Evolutionary conservation across 2,888 invertebrate genomes (phyloP).

Genomic region (Acronicta psi): DNA sequence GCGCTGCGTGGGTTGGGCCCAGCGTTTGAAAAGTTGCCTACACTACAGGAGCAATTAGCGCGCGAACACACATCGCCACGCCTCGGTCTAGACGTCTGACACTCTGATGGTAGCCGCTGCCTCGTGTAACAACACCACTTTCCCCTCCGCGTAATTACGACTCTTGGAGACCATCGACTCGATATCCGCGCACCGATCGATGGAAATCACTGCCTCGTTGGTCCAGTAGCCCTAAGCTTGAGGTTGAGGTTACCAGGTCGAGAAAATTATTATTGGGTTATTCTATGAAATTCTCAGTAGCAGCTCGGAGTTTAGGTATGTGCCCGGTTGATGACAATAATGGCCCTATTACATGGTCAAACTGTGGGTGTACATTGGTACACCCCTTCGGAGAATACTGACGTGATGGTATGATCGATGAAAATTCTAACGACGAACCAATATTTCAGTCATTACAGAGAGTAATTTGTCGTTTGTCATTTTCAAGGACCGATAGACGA

Average conservation of each 20-base stretch:
- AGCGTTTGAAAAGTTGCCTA: constrained; percentile 57
- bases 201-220: too few species aligned
- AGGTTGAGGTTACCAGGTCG: too few species aligned
- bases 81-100: constrained; percentile 56
- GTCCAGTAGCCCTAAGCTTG: too few species aligned
- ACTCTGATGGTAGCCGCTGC: constrained; percentile 21
- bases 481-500: constrained; percentile 53
- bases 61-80: constrained; percentile 59
- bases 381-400: too few species aligned
- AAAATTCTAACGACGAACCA: constrained; percentile 17
- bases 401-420: constrained; percentile 7
- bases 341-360: too few species aligned
- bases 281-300: too few species aligned
- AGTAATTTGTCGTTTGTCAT: constrained; percentile 49
- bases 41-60: constrained; percentile 65
- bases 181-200: constrained; percentile 9
- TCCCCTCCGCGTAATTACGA: constrained; percentile 52
- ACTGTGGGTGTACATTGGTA: too few species aligned
- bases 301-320: too few species aligned
- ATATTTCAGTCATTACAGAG: constrained; percentile 18
- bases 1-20: constrained; percentile 35
- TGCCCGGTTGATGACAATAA: too few species aligned
- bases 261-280: too few species aligned
- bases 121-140: constrained; percentile 48
- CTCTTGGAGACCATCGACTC: constrained; percentile 18